Percentiles rank a stretch among this genome's conserved stretches.
These are phyloP conservation scores for Proterorhinus semilunaris DNA, from an alignment of 2,113 vertebrate genomes.

Conservation along the genomic window DNA sequence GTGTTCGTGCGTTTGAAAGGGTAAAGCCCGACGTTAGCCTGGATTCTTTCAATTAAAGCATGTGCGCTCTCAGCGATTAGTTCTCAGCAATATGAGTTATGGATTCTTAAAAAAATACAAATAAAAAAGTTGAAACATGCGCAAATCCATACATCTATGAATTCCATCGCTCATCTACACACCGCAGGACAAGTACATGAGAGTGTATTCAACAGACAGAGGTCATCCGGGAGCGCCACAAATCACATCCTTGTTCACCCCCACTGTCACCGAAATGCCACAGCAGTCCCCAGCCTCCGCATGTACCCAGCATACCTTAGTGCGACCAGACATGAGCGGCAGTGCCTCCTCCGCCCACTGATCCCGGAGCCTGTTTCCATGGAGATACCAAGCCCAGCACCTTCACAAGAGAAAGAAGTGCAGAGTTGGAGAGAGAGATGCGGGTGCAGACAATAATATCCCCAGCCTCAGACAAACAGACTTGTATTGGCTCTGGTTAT, in stretches of 20 bases:
- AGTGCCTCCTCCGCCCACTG: conserved; percentile 35
- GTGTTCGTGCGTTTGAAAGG: too few relatives aligned
- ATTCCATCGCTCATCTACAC: too few relatives aligned
- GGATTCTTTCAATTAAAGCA: too few relatives aligned
- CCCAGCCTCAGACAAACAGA: conserved; percentile 62
- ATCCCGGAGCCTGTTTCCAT: conserved; percentile 74
- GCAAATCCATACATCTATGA: too few relatives aligned
- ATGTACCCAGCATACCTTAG: conserved; percentile 35
- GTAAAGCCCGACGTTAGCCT: too few relatives aligned
- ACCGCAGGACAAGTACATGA: background rate
- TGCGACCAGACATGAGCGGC: conserved; percentile 27
- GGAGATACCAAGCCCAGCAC: conserved; percentile 81
- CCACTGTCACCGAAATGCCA: conserved; percentile 49
- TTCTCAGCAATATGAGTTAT: too few relatives aligned
- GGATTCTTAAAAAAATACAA: too few relatives aligned
- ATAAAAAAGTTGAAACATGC: too few relatives aligned
- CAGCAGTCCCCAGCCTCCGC: conserved; percentile 41
- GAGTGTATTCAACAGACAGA: conserved; percentile 29
- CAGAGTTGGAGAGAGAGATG: conserved; percentile 63
- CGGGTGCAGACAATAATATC: conserved; percentile 70
- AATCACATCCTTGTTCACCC: conserved; percentile 15
- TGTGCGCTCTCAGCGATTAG: too few relatives aligned
- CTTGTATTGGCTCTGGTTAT: conserved; percentile 61
- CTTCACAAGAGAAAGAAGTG: conserved; percentile 70
- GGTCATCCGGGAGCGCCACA: conserved; percentile 49